These are phyloP conservation scores for Pempheris klunzingeri DNA, from an alignment of 2,797 vertebrate genomes.

Conservation along the genomic window DNA sequence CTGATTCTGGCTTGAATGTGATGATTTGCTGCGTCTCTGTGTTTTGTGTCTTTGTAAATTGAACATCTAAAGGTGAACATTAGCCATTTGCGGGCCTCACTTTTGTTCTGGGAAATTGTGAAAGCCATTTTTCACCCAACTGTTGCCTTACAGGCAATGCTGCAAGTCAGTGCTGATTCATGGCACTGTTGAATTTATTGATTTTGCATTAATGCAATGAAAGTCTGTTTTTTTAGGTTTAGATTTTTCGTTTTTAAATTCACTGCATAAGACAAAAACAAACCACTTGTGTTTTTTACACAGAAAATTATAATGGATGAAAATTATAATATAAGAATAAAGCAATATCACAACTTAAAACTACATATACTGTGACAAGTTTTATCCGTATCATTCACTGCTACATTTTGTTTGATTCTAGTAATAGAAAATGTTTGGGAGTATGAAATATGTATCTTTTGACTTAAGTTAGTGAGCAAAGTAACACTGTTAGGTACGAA, in stretches of 20 bases:
- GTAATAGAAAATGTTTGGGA: not conserved
- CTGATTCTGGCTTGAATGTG: not conserved
- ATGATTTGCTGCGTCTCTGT: not conserved
- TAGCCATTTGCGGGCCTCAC: not conserved
- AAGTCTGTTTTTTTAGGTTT: too few species aligned
- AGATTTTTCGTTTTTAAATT: not conserved
- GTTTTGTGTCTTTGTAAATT: not conserved
- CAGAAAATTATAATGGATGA: too few species aligned
- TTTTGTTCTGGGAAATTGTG: not conserved
- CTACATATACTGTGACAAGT: not conserved
- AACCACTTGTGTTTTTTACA: too few species aligned
- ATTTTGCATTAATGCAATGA: not conserved
- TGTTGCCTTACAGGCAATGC: not conserved
- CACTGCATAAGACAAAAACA: not conserved
- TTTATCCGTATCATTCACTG: not conserved
- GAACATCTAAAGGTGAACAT: not conserved
- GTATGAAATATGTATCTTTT: not conserved
- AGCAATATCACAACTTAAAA: not conserved
- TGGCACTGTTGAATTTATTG: not conserved
- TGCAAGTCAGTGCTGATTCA: not conserved
- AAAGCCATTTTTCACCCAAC: not conserved
- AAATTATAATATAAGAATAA: too few species aligned
- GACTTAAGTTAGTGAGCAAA: not conserved
- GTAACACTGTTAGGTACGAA: too few species aligned
- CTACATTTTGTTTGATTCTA: not conserved